These are phyloP conservation scores for Malaclemys terrapin DNA, from an alignment of 2,113 vertebrate species.

Conservation along the genomic window DNA sequence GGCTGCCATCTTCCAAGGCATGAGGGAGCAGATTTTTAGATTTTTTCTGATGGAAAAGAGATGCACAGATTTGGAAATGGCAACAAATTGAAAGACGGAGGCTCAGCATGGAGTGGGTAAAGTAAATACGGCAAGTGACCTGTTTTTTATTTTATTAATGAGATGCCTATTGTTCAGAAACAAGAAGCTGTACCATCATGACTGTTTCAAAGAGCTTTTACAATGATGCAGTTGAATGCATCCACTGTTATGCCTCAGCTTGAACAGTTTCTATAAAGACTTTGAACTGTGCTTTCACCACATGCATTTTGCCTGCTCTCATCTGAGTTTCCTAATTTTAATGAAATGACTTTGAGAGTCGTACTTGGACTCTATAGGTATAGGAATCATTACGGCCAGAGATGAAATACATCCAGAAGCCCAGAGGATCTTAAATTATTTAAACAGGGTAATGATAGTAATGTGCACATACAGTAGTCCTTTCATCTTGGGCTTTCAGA, in stretches of 20 bases:
- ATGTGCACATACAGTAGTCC: not conserved
- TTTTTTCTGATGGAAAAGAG: not conserved
- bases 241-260: not conserved
- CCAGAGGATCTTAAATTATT: not conserved
- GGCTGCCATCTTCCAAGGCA: not conserved
- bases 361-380: not conserved
- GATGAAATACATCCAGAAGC: not conserved
- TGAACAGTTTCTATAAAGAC: not conserved
- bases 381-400: not conserved
- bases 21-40: not conserved
- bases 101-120: not conserved
- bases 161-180: not conserved
- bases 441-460: not conserved
- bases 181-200: not conserved
- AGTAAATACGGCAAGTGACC: not conserved
- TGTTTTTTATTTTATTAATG: not conserved
- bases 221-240: not conserved
- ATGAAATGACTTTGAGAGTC: not conserved
- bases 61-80: not conserved
- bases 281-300: not conserved
- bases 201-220: not conserved
- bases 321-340: not conserved
- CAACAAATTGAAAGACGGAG: not conserved
- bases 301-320: not conserved
- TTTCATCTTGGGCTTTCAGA: not conserved